These are phyloP conservation scores for Crematogaster levior DNA, from an alignment of 2,888 invertebrate genomes.

Conservation along the genomic window DNA sequence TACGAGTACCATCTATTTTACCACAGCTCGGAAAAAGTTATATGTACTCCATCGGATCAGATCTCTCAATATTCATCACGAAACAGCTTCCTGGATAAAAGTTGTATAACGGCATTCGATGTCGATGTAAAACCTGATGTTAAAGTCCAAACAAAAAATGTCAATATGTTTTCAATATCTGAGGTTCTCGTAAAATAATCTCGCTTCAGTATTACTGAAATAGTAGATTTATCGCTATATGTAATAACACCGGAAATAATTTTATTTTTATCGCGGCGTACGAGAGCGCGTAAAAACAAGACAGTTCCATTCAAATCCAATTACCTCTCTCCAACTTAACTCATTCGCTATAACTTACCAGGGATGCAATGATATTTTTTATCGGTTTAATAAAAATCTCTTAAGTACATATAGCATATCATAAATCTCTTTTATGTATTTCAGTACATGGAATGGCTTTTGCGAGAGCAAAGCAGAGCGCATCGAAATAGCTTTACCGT, in stretches of 20 bases:
- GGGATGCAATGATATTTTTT: slow-evolving; percentile 28
- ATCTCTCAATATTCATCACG: slow-evolving; percentile 33
- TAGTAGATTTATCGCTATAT: slow-evolving; percentile 8
- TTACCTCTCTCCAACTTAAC: slow-evolving; percentile 16
- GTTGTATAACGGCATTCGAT: not conserved
- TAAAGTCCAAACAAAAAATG: slow-evolving; percentile 7
- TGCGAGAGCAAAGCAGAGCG: not conserved
- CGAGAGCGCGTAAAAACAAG: not conserved
- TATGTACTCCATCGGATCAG: not conserved
- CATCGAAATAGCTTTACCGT: slow-evolving; percentile 11
- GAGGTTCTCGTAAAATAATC: slow-evolving; percentile 3
- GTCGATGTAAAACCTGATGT: not conserved
- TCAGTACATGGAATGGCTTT: not conserved
- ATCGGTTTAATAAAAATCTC: slow-evolving; percentile 42
- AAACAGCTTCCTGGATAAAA: slow-evolving; percentile 28
- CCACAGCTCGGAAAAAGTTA: not conserved
- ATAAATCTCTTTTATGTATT: slow-evolving; percentile 30
- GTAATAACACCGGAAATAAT: slow-evolving; percentile 4
- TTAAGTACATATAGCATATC: slow-evolving; percentile 22
- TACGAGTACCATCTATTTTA: slow-evolving; percentile 3
- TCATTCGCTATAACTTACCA: slow-evolving; percentile 14
- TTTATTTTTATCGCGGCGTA: slow-evolving; percentile 25
- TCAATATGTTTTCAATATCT: not conserved
- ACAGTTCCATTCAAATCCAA: slow-evolving; percentile 26
- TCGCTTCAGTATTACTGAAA: not conserved